phyloP scores from a whole-genome alignment of 1,140 invertebrate genomes.

The Thaumetopoea pityocampa region DNA sequence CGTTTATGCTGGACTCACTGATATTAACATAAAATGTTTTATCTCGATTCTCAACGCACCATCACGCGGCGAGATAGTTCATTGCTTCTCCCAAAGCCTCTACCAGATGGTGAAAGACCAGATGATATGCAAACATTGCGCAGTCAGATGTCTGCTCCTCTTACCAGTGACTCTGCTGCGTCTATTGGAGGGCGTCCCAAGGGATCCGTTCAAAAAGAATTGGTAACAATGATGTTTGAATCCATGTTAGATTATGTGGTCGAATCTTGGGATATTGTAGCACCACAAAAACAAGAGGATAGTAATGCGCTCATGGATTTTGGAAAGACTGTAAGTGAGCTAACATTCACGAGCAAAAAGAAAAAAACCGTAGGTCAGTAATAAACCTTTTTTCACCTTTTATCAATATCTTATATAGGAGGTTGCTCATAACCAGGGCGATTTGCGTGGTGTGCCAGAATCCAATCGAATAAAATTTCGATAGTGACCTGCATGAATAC shows the following conservation, averaged over 20 bases:
- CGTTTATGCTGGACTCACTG: constrained; percentile 16
- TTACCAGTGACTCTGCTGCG: constrained; percentile 30
- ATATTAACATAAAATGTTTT: constrained; percentile 33
- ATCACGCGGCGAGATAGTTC: constrained; percentile 48
- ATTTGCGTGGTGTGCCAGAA: no score
- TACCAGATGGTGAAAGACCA: constrained; percentile 20
- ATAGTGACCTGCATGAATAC: no score
- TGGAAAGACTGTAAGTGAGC: constrained; percentile 37
- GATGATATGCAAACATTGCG: constrained; percentile 24
- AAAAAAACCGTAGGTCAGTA: constrained; percentile 35
- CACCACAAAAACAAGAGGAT: constrained; percentile 29
- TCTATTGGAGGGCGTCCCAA: constrained; percentile 26
- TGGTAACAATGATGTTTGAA: constrained; percentile 51
- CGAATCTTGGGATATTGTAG: constrained; percentile 49
- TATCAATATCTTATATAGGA: background rate
- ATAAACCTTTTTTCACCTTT: background rate
- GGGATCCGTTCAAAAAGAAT: constrained; percentile 47
- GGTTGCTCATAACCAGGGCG: no score
- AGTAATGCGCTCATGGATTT: constrained; percentile 22
- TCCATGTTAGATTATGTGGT: constrained; percentile 56
- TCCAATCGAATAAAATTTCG: no score
- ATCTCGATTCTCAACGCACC: constrained; percentile 39
- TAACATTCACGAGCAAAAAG: constrained; percentile 38
- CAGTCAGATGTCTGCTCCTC: constrained; percentile 26
- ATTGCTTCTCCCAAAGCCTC: constrained; percentile 18